phyloP scores from a whole-genome alignment of 2,888 invertebrate genomes.

The Ypsolopha scabrella region DNA sequence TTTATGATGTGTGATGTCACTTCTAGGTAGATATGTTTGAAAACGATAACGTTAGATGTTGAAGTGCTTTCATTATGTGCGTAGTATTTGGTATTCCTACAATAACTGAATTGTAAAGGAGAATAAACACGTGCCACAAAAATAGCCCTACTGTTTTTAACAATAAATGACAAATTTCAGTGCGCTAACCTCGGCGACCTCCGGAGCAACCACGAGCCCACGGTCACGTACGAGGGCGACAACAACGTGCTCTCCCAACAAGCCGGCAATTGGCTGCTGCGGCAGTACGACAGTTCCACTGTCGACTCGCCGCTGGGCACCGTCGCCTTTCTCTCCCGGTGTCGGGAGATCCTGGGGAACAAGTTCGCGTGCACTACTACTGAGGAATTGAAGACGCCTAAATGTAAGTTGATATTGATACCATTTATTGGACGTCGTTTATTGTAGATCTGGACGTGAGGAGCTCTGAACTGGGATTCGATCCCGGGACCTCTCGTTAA shows the following conservation, averaged over 20 bases:
- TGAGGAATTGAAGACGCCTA: slow-evolving; percentile 29
- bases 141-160: too few species aligned
- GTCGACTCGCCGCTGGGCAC: slow-evolving; percentile 78
- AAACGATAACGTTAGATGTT: too few species aligned
- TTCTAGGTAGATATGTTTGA: too few species aligned
- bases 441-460: too few species aligned
- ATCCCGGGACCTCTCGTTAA: too few species aligned
- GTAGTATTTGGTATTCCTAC: too few species aligned
- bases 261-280: slow-evolving; percentile 86
- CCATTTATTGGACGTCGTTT: too few species aligned
- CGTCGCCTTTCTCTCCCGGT: slow-evolving; percentile 72
- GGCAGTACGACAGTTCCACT: slow-evolving; percentile 71
- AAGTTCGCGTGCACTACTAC: slow-evolving; percentile 28
- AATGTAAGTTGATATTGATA: slow-evolving; percentile 33
- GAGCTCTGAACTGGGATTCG: too few species aligned
- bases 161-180: slow-evolving; percentile 24
- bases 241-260: slow-evolving; percentile 94
- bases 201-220: slow-evolving; percentile 88
- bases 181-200: slow-evolving; percentile 88
- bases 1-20: too few species aligned
- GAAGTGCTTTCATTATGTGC: too few species aligned
- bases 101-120: too few species aligned
- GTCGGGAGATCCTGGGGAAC: slow-evolving; percentile 15
- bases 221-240: slow-evolving; percentile 94
- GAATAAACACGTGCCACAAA: too few species aligned